Conservation (phyloP, 2,888 invertebrate genomes). For the Dasypogon diadema region DNA sequence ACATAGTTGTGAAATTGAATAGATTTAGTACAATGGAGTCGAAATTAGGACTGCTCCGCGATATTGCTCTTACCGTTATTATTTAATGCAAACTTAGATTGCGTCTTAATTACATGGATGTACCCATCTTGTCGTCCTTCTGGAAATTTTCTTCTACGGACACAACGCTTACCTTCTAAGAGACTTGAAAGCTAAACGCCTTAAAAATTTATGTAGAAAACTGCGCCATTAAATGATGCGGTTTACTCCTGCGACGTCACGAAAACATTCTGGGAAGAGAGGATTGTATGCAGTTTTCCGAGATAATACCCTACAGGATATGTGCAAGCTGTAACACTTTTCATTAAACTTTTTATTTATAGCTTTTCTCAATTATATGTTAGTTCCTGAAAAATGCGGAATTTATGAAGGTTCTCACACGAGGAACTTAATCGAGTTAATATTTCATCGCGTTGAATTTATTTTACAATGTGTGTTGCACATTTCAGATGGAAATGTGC, state of each 20-base stretch:
- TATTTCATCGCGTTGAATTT: no score
- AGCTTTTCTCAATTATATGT: no score
- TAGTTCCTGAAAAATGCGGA: no score
- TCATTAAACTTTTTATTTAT: no score
- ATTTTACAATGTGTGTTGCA: no score
- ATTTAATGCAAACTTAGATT: neutral
- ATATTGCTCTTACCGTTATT: neutral
- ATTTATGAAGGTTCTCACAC: no score
- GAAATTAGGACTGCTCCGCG: slow-evolving; percentile 2
- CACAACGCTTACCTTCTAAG: neutral
- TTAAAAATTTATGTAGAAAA: neutral
- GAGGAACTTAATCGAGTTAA: no score
- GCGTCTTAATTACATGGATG: slow-evolving; percentile 15
- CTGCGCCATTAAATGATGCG: neutral
- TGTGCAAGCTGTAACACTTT: neutral
- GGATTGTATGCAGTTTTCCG: neutral
- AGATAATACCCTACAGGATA: neutral
- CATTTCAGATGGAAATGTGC: no score
- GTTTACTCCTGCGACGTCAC: neutral
- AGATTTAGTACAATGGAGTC: slow-evolving; percentile 19
- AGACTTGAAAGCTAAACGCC: neutral
- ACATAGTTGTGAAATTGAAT: neutral
- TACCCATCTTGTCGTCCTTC: neutral
- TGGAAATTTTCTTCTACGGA: neutral
- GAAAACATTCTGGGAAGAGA: neutral